phyloP scores from a whole-genome alignment of 2,113 vertebrate species.

The Loxodonta africana region DNA sequence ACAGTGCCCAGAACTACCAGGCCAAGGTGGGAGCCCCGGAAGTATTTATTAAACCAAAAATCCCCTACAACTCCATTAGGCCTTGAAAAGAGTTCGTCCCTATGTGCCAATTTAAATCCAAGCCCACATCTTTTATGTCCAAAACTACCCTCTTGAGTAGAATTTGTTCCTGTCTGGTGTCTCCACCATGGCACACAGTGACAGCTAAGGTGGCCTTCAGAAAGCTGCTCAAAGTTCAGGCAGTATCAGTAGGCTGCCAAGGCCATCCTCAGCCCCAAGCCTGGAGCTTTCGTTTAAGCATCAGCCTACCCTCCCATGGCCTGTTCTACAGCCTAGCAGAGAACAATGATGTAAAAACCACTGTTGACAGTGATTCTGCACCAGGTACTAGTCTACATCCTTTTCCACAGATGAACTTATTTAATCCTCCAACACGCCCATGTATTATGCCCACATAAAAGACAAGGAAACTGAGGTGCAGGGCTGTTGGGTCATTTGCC shows the following conservation, averaged over 20 bases:
- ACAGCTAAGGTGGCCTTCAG: not conserved
- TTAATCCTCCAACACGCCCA: not conserved
- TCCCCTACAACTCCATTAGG: not conserved
- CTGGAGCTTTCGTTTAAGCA: not conserved
- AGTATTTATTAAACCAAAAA: not conserved
- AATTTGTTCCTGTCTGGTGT: not conserved
- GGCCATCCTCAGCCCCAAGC: not conserved
- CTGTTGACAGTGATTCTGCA: accelerated
- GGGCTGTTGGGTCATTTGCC: not conserved
- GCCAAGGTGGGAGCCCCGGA: not conserved
- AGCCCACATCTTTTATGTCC: not conserved
- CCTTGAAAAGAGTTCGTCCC: not conserved
- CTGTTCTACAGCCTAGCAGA: not conserved
- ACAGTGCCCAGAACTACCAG: not conserved
- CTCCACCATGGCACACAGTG: not conserved
- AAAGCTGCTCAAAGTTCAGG: not conserved
- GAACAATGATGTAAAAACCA: too few species aligned
- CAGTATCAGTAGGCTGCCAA: not conserved
- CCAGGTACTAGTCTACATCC: not conserved
- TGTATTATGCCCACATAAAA: not conserved
- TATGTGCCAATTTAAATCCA: not conserved
- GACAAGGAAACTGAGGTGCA: not conserved
- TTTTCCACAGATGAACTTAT: not conserved
- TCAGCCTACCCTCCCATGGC: not conserved
- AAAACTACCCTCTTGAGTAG: not conserved